These are phyloP conservation scores for Phaonia tiefii DNA, from an alignment of 2,888 invertebrate genomes.

Conservation along the genomic window DNA sequence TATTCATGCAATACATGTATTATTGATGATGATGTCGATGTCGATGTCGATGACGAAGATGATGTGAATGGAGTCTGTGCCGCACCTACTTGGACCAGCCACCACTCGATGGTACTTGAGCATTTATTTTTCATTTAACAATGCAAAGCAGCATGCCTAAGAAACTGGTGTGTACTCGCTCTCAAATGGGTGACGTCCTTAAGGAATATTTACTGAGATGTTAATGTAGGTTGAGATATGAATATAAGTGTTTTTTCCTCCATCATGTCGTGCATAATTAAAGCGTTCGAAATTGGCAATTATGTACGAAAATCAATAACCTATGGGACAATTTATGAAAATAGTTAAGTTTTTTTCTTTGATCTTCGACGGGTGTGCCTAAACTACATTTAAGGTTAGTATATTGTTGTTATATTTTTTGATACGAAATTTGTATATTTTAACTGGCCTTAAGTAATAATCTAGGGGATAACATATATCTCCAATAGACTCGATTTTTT, in stretches of 20 bases:
- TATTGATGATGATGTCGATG: neutral
- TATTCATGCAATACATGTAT: neutral
- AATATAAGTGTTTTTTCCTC: neutral
- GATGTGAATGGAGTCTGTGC: constrained; percentile 30
- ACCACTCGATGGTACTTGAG: constrained; percentile 62
- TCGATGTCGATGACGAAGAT: neutral
- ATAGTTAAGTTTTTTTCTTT: too few species aligned
- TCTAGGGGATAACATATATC: too few species aligned
- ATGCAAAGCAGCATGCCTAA: constrained; percentile 17
- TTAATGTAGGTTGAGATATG: neutral
- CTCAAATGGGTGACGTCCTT: neutral
- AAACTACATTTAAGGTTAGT: too few species aligned
- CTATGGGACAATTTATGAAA: too few species aligned
- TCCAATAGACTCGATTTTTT: too few species aligned
- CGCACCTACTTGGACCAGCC: constrained; percentile 58
- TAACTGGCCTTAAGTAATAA: too few species aligned
- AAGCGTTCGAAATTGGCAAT: neutral
- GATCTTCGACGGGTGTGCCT: too few species aligned
- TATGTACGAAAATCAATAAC: too few species aligned
- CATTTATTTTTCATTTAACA: constrained; percentile 55
- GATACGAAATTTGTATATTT: too few species aligned
- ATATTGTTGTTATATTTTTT: too few species aligned
- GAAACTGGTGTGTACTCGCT: neutral
- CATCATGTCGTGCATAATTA: neutral
- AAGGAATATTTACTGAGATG: neutral